Evolutionary conservation across 37 sponge, comb jelly and placozoan species (phyloP), one percentile per base, ranked within the genome.

Genomic region (Dysidea cf. avara): DNA sequence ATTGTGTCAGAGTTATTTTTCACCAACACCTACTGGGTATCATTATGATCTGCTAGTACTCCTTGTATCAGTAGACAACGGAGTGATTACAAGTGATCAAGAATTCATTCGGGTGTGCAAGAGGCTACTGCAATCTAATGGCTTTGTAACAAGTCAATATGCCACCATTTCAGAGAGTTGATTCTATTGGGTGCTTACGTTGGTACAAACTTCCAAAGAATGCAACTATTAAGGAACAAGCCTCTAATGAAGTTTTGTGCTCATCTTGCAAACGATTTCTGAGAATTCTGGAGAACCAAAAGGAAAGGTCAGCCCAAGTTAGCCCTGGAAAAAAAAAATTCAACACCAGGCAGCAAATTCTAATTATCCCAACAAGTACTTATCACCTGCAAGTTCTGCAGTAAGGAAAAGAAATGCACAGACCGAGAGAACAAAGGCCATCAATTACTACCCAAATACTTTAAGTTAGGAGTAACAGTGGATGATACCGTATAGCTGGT

Each of bases 161-260:
- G 65, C 39, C 62, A 20, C 77, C 77, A 16, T n/a, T 76, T 36
- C 34, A 64, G 4, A 28, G 77, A 39, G 64, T 76, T n/a, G 77
- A 76, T 76, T 50, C 66, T 22, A 3, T 65, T 66, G 64, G 25
- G 18, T 51, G 33, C 30, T 76, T n/a, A 56, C 77, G n/a, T n/a
- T n/a, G n/a, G n/a, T n/a, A n/a, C n/a, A n/a, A n/a, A n/a, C n/a
- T n/a, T n/a, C n/a, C n/a, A n/a, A n/a, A n/a, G n/a, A n/a, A n/a
- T n/a, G n/a, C n/a, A n/a, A n/a, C n/a, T n/a, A n/a, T n/a, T n/a
- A n/a, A n/a, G n/a, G n/a, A n/a, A n/a, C n/a, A n/a, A n/a, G n/a
- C n/a, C n/a, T n/a, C n/a, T n/a, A n/a, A n/a, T n/a, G n/a, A n/a
- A n/a, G n/a, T n/a, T n/a, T n/a, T n/a, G n/a, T n/a, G n/a, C n/a